Evolutionary conservation across 2,113 vertebrate species (phyloP), one percentile per base, ranked within the genome.

Genomic region (Ciconia stormi): DNA sequence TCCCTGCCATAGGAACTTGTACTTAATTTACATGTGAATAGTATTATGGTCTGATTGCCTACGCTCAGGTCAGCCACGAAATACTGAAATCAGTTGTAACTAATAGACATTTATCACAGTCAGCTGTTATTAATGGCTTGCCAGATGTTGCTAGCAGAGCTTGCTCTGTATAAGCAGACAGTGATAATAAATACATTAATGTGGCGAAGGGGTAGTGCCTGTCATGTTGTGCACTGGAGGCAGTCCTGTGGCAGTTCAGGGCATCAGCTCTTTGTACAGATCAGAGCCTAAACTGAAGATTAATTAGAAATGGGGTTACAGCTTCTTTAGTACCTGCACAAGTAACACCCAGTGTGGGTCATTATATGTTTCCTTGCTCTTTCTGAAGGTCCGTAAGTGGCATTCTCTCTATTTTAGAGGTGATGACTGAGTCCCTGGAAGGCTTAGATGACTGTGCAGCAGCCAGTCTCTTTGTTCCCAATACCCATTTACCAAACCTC

Each of bases 21-120:
- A 17, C 46, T 93, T 90, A 36, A 90, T 95, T 95, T 94, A 78
- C 83, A 66, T 47, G 38, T 91, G 83, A 92, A 72, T 50, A 42
- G 78, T 25, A 11, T 65, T n/a, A 81, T 22, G 10, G 56, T 79
- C 22, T 36, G 69, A 46, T 10, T 95, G 46, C 47, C 84, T 67
- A 10, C 2, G 17, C 71, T 61, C 23, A 59, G 61, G 91, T 94
- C 63, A 95, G 88, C 67, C 69, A 22, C 3, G 12, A 93, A 90
- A 90, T 23, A 11, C 80, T 90, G 56, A 76, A 86, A 49, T 85
- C 25, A 16, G 49, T 8, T 69, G 76, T 38, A 56, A 50, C 38
- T 69, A 88, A n/a, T 6, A 40, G 55, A 46, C 62, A 42, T 84
- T 94, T 92, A 83, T 90, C 83, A 84, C 83, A 71, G 87, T 67